Base-by-base conservation (phyloP, 1,140 invertebrate genomes). In the Helicoverpa zea region DNA sequence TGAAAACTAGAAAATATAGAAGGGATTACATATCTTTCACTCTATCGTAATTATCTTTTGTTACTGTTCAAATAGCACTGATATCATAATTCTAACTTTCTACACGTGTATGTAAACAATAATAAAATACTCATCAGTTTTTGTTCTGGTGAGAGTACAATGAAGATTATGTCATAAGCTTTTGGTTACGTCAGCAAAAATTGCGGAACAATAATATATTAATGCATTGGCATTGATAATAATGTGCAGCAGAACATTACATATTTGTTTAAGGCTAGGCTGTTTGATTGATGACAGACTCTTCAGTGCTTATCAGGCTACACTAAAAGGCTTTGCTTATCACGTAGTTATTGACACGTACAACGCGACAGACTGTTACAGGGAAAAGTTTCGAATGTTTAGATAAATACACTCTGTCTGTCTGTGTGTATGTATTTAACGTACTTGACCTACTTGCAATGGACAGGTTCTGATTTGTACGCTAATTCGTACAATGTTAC, bases 251-350 rank as follows among this genome's bases (percentile, higher is more conserved):
- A 52, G 18, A 18, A 54, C 14, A 72, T 30, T 51, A 30, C 5
- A 72, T n/a, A 23, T 72, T 54, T 52, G 23, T 68, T 51, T 16
- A 72, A 3, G 23, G 5, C 18, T 29, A 30, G 18, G 23, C 54
- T 29, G 35, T 43, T 54, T n/a, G 5, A 13, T 12, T 13, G 68
- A n/a, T 54, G 49, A 81, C 72, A 49, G 43, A 49, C 64, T 68
- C 64, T 68, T 68, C 43, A 43, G 9, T 58, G 51, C 14, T 70
- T 68, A 72, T 72, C 68, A 52, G 68, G 49, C 54, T 61, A 59
- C 58, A 83, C 68, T 84, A 84, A 84, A 84, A 82, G 83, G 83
- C 83, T 84, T 82, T 74, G 59, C 54, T 84, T 84, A 84, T 84
- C 83, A 51, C 23, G 12, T 12, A 14, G 13, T 74, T 54, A 51